Evolutionary conservation across 2,888 invertebrate species (phyloP).

Genomic region (Ariolimax columbianus): DNA sequence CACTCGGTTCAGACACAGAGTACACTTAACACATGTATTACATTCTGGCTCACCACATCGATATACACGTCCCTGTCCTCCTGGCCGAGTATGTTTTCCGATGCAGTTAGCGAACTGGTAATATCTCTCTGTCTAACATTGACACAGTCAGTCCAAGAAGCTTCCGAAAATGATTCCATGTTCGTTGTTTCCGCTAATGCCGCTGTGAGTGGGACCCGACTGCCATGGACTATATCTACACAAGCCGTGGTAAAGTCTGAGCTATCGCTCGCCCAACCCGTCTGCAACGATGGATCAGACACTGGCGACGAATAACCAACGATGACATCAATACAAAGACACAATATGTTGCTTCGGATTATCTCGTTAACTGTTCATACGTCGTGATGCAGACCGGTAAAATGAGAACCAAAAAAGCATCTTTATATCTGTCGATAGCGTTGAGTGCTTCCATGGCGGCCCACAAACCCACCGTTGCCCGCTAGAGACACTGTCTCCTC

Average conservation of each 20-base stretch:
- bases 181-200: conserved; percentile 14
- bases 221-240: conserved; percentile 16
- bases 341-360: conserved; percentile 44
- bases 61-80: conserved; percentile 7
- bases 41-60: not conserved
- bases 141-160: conserved; percentile 12
- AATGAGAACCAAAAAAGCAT: not conserved
- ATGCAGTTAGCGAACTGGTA: not conserved
- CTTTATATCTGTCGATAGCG: not conserved
- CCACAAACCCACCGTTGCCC: not conserved
- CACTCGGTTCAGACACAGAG: not conserved
- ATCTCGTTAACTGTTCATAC: conserved; percentile 17
- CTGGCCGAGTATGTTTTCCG: not conserved
- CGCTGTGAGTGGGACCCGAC: conserved; percentile 7
- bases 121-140: not conserved
- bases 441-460: conserved; percentile 28
- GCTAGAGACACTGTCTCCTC: conserved; percentile 43
- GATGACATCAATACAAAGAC: conserved; percentile 38
- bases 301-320: conserved; percentile 4
- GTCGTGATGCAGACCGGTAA: not conserved
- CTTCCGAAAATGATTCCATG: conserved; percentile 35
- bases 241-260: not conserved
- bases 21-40: not conserved
- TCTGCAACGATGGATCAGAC: conserved; percentile 34
- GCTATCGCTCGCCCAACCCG: conserved; percentile 18